A percentile compares a stretch with the other conserved stretches of the same genome.
phyloP scores from a whole-genome alignment of 2,797 vertebrate genomes.

The Melanotaenia trifasciata region DNA sequence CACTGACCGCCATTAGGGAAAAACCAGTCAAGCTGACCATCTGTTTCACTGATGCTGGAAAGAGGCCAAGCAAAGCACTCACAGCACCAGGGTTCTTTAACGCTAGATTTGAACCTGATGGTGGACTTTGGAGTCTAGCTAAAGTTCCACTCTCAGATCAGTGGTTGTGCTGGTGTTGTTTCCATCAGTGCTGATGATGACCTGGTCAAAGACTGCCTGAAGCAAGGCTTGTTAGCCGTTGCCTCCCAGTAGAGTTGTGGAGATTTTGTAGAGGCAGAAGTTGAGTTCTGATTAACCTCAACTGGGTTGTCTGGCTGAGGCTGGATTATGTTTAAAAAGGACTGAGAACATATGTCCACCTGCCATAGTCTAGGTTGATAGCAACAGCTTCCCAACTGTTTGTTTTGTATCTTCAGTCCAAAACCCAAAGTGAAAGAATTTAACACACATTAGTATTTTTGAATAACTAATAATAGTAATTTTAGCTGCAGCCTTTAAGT shows the following conservation, averaged over 20 bases:
- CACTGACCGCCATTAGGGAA: background rate
- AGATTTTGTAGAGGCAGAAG: background rate
- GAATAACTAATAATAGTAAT: too few species aligned
- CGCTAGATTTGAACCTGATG: conserved; percentile 5
- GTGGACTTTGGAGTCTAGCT: conserved; percentile 1
- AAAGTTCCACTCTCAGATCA: background rate
- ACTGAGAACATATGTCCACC: background rate
- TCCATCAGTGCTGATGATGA: background rate
- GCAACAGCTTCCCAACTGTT: too few species aligned
- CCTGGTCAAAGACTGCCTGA: conserved; percentile 7
- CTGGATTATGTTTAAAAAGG: background rate
- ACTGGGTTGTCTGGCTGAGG: background rate
- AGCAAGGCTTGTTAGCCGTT: background rate
- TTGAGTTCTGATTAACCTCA: background rate
- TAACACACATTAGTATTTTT: too few species aligned
- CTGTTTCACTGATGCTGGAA: conserved; percentile 1
- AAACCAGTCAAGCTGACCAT: background rate
- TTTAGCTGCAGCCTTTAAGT: background rate
- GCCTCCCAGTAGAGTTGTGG: conserved; percentile 1
- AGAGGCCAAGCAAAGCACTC: conserved; percentile 12
- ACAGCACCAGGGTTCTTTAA: conserved; percentile 1
- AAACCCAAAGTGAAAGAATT: too few species aligned
- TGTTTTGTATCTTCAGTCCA: too few species aligned
- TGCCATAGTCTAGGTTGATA: too few species aligned
- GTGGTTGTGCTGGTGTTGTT: background rate